Conservation (phyloP, 2,113 vertebrate genomes). For the Clarias batrachus region DNA sequence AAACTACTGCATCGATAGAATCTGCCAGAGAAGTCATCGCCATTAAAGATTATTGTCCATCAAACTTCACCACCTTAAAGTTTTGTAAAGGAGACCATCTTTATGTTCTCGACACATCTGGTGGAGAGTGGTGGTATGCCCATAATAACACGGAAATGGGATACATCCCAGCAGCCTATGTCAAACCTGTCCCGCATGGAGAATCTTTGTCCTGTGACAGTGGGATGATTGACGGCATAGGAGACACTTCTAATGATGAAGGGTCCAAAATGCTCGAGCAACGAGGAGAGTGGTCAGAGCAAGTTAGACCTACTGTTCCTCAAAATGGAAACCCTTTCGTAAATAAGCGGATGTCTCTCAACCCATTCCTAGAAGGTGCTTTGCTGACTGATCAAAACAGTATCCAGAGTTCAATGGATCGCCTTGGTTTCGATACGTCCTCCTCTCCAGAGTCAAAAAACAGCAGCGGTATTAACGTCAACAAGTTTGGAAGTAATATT, state of each 20-base stretch:
- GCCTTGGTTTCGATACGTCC: slow-evolving; percentile 79
- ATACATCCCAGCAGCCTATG: slow-evolving; percentile 92
- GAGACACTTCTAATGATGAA: slow-evolving; percentile 80
- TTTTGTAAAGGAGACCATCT: slow-evolving; percentile 95
- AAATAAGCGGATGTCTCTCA: slow-evolving; percentile 77
- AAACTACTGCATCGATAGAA: slow-evolving; percentile 81
- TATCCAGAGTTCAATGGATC: slow-evolving; percentile 72
- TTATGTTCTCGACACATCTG: slow-evolving; percentile 89
- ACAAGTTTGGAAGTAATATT: slow-evolving; percentile 68
- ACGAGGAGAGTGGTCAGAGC: slow-evolving; percentile 78
- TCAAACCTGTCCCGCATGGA: slow-evolving; percentile 81
- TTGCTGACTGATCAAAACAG: slow-evolving; percentile 67
- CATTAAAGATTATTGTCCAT: slow-evolving; percentile 94
- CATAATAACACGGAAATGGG: slow-evolving; percentile 98
- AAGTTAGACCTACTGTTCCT: slow-evolving; percentile 66
- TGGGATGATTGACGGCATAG: slow-evolving; percentile 84
- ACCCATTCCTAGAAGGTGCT: slow-evolving; percentile 84
- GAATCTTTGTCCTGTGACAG: slow-evolving; percentile 89
- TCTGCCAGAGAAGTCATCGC: slow-evolving; percentile 90
- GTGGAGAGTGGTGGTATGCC: slow-evolving; percentile 97
- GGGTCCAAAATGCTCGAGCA: slow-evolving; percentile 80
- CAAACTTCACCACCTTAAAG: slow-evolving; percentile 93
- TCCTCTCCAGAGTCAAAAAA: slow-evolving; percentile 61
- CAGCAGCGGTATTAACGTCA: slow-evolving; percentile 60
- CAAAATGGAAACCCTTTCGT: slow-evolving; percentile 83